phyloP scores from a whole-genome alignment of 2,113 vertebrate species.

The Andinoacara biseriatus region DNA sequence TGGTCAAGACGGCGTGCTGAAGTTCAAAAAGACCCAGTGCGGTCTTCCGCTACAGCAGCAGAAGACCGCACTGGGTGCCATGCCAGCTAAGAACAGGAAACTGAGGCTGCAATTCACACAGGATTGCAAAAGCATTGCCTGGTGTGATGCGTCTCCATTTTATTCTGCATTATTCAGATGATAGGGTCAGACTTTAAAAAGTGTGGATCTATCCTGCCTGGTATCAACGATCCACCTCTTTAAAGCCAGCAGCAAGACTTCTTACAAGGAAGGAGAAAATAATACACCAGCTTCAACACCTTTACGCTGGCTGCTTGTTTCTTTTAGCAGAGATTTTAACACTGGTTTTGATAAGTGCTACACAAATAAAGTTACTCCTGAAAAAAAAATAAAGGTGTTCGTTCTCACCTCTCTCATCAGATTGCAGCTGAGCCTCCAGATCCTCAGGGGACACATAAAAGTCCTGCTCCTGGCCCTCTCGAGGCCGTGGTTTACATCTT shows the following conservation, averaged over 20 bases:
- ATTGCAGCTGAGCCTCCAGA: slow-evolving; percentile 97
- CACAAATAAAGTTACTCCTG: background rate
- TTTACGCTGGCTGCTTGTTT: background rate
- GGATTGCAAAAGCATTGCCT: background rate
- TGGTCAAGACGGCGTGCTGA: too few species aligned
- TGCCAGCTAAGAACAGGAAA: background rate
- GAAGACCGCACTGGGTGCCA: background rate
- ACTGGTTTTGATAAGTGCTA: background rate
- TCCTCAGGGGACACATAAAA: slow-evolving; percentile 98
- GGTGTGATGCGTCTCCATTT: background rate
- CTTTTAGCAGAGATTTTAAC: background rate
- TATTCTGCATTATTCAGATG: background rate
- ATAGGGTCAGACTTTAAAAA: background rate
- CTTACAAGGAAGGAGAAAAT: too few species aligned
- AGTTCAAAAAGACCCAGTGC: too few species aligned
- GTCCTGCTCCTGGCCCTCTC: slow-evolving; percentile 89
- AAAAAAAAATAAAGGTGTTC: background rate
- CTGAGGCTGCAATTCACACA: background rate
- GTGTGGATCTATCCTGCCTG: background rate
- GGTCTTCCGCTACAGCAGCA: background rate
- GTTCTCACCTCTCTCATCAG: slow-evolving; percentile 92
- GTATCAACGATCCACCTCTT: background rate
- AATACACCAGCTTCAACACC: background rate
- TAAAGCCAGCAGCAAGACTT: too few species aligned
- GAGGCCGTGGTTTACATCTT: slow-evolving; percentile 94